phyloP scores from a whole-genome alignment of 2,888 invertebrate species.

The Criorhina ranunculi region DNA sequence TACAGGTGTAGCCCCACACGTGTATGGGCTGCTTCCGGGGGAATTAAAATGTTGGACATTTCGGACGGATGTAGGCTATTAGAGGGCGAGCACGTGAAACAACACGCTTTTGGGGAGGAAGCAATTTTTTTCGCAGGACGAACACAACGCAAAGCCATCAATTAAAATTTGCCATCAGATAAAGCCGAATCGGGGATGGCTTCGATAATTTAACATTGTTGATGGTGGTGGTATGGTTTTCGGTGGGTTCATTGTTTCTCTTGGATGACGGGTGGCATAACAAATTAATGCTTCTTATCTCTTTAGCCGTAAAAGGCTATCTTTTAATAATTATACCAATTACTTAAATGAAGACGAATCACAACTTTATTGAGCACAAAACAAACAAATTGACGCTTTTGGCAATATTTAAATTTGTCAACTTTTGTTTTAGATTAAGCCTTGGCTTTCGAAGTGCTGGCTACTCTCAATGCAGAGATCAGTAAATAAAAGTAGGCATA shows the following conservation, averaged over 20 bases:
- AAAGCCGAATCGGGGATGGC: conserved; percentile 58
- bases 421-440: no score
- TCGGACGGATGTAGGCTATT: conserved; percentile 52
- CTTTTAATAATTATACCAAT: conserved; percentile 50
- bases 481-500: no score
- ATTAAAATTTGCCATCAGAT: conserved; percentile 72
- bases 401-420: no score
- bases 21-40: conserved; percentile 39
- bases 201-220: conserved; percentile 65
- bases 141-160: conserved; percentile 62
- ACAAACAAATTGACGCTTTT: background rate
- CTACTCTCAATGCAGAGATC: no score
- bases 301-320: conserved; percentile 46
- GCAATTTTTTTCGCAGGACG: conserved; percentile 46
- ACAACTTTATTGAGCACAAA: background rate
- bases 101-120: conserved; percentile 19
- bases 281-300: conserved; percentile 62
- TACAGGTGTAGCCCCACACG: conserved; percentile 8
- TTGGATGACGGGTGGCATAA: conserved; percentile 53
- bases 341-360: conserved; percentile 56
- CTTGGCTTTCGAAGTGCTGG: no score
- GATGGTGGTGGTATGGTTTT: conserved; percentile 1
- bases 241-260: conserved; percentile 2
- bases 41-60: conserved; percentile 64
- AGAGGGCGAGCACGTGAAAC: conserved; percentile 42